Percentiles rank a stretch among this genome's conserved stretches.
Evolutionary conservation across 2,888 invertebrate genomes (phyloP).

Genomic region (Sesia apiformis): DNA sequence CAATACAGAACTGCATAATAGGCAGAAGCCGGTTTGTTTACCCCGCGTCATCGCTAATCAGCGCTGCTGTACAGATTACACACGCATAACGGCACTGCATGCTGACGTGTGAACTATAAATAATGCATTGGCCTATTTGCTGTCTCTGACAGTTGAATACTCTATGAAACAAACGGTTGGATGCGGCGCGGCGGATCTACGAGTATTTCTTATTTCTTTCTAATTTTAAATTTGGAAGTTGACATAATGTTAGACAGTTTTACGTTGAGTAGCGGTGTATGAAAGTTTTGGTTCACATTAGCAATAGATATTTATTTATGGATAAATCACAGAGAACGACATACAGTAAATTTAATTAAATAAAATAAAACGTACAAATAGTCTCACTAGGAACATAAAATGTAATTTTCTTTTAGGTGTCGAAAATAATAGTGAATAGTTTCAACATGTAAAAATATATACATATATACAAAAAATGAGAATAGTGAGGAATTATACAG

Average conservation of each 20-base stretch:
- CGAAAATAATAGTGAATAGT: no score
- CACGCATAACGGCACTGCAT: conserved; percentile 15
- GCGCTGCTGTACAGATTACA: conserved; percentile 5
- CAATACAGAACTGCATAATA: neutral
- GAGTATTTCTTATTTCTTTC: neutral
- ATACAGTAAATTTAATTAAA: no score
- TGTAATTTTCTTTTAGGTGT: no score
- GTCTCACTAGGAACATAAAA: no score
- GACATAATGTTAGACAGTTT: neutral
- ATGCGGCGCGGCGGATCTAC: neutral
- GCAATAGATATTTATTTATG: neutral
- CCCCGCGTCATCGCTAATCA: neutral
- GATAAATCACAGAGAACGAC: no score
- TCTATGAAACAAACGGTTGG: neutral
- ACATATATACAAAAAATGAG: no score
- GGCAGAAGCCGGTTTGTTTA: conserved; percentile 15
- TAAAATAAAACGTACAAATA: no score
- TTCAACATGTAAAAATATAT: no score
- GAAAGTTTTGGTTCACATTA: neutral
- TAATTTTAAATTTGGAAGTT: neutral
- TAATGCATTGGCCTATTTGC: conserved; percentile 63
- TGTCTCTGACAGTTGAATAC: neutral
- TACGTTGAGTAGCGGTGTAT: neutral
- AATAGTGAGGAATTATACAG: no score
- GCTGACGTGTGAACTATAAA: conserved; percentile 52